Evolutionary conservation across 2,888 invertebrate species (phyloP).

Genomic region (Sinodicranocentrus sp.): DNA sequence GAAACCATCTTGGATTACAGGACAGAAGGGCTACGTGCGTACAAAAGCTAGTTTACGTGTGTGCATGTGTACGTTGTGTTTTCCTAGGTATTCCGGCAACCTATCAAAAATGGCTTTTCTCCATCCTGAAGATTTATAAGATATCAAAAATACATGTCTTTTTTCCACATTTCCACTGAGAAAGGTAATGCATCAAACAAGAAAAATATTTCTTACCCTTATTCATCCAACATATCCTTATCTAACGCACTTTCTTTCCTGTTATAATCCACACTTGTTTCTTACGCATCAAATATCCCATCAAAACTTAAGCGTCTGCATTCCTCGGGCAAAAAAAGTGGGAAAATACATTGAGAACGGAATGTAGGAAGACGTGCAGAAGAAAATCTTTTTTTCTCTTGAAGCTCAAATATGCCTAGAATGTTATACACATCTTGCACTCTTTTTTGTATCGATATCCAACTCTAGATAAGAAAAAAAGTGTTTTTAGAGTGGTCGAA

Average conservation of each 20-base stretch:
- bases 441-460: neutral
- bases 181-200: neutral
- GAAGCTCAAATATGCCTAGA: neutral
- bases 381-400: neutral
- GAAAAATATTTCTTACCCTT: too few species aligned
- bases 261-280: constrained; percentile 19
- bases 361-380: neutral
- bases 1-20: too few species aligned
- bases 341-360: neutral
- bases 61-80: too few species aligned
- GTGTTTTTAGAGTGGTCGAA: too few species aligned
- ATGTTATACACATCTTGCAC: neutral
- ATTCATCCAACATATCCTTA: too few species aligned
- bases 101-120: neutral
- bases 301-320: neutral
- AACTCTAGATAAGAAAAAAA: neutral
- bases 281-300: constrained; percentile 12
- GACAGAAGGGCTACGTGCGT: too few species aligned
- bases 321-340: neutral
- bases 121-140: neutral
- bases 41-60: too few species aligned
- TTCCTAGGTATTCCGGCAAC: too few species aligned
- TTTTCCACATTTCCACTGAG: neutral
- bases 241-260: neutral
- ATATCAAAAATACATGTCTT: neutral